Evolutionary conservation across 2,113 vertebrate genomes (phyloP).

Genomic region (Cebidichthys violaceus): DNA sequence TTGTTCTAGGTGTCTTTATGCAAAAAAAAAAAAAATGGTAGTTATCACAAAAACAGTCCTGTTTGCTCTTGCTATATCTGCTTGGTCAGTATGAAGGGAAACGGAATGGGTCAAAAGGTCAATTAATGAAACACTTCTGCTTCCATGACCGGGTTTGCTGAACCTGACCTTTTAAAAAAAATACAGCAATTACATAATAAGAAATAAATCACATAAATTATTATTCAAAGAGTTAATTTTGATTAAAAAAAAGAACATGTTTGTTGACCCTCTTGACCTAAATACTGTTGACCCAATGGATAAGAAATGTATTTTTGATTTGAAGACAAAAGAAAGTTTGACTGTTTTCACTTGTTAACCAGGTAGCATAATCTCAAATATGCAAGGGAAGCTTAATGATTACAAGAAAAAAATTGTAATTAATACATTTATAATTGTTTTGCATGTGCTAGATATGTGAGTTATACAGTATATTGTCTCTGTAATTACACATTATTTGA

Average conservation of each 20-base stretch:
- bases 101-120: conserved; percentile 24
- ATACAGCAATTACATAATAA: neutral
- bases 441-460: too few species aligned
- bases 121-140: neutral
- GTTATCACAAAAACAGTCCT: conserved; percentile 10
- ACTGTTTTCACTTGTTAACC: neutral
- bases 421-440: neutral
- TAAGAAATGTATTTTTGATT: neutral
- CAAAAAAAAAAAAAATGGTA: neutral
- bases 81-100: conserved; percentile 6
- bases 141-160: neutral
- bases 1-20: conserved; percentile 5
- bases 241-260: neutral
- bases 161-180: neutral
- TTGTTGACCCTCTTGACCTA: neutral
- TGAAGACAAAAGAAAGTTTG: neutral
- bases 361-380: neutral
- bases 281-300: neutral
- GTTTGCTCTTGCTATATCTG: conserved; percentile 19
- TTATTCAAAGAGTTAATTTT: neutral
- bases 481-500: neutral
- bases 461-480: neutral
- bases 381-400: neutral
- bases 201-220: neutral
- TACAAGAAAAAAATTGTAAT: neutral